These are phyloP conservation scores for Mus pahari DNA, from an alignment of 2,113 vertebrate species.

Conservation along the genomic window DNA sequence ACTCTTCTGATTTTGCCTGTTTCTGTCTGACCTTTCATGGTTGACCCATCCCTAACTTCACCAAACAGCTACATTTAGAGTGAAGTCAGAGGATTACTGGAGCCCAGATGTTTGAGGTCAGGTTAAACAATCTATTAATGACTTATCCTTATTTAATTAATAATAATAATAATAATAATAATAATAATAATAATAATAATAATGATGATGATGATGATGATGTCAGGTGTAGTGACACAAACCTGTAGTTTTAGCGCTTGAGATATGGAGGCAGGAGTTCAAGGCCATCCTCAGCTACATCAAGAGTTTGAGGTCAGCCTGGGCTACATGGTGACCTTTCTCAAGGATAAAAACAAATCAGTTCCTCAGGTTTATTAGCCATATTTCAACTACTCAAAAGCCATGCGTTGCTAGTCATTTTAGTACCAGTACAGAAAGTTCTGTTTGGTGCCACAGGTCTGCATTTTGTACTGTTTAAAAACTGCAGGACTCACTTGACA, in stretches of 20 bases:
- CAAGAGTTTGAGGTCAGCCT: not conserved
- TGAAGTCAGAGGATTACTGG: not conserved
- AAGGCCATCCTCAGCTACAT: not conserved
- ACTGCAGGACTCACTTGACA: not conserved
- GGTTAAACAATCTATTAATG: not conserved
- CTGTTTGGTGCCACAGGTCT: not conserved
- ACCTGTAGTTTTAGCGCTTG: not conserved
- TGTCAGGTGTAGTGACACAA: not conserved
- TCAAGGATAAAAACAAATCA: not conserved
- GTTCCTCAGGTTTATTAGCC: not conserved
- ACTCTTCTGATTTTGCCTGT: not conserved
- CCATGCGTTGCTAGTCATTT: not conserved
- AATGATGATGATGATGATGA: no score
- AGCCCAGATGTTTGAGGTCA: not conserved
- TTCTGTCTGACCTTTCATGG: not conserved
- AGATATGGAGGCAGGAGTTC: not conserved
- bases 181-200: no score
- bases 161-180: no score
- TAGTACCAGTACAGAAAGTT: not conserved
- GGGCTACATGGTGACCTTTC: not conserved
- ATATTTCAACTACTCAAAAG: not conserved
- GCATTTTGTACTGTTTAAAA: not conserved
- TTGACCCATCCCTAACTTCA: not conserved
- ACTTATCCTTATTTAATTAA: no score
- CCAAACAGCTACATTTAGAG: not conserved